Conservation (phyloP, 2,797 vertebrate genomes). For the Falco novaeseelandiae region DNA sequence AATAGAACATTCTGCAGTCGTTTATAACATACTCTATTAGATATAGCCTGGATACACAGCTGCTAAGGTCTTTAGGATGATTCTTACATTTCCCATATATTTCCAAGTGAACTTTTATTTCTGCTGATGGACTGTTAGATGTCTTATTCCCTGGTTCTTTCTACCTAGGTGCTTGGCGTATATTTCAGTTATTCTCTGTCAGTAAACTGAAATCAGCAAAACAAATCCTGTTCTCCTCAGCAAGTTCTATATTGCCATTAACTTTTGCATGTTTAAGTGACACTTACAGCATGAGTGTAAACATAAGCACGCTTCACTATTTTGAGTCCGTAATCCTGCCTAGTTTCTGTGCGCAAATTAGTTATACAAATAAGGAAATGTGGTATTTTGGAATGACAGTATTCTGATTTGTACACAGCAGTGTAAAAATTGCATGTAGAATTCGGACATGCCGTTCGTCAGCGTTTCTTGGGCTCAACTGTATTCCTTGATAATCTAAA, state of each 20-base stretch:
- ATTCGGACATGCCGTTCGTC: background rate
- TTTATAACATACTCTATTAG: background rate
- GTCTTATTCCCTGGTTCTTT: background rate
- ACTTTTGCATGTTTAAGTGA: background rate
- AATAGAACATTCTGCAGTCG: background rate
- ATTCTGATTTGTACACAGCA: background rate
- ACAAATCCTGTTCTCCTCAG: background rate
- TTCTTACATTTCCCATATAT: background rate
- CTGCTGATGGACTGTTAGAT: background rate
- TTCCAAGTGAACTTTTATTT: background rate
- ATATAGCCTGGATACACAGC: background rate
- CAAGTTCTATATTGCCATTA: background rate
- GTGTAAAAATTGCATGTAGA: background rate
- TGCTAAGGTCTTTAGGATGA: background rate
- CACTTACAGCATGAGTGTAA: background rate
- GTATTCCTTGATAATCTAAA: background rate
- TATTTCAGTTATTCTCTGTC: background rate
- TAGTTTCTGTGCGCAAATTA: background rate
- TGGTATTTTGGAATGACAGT: background rate
- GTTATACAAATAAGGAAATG: background rate
- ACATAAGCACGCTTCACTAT: background rate
- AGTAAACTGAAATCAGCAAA: background rate
- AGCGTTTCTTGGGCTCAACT: background rate
- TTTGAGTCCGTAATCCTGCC: background rate
- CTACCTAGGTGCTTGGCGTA: background rate